Base-by-base conservation (phyloP, 2,113 vertebrate species). In the Takifugu bimaculatus region DNA sequence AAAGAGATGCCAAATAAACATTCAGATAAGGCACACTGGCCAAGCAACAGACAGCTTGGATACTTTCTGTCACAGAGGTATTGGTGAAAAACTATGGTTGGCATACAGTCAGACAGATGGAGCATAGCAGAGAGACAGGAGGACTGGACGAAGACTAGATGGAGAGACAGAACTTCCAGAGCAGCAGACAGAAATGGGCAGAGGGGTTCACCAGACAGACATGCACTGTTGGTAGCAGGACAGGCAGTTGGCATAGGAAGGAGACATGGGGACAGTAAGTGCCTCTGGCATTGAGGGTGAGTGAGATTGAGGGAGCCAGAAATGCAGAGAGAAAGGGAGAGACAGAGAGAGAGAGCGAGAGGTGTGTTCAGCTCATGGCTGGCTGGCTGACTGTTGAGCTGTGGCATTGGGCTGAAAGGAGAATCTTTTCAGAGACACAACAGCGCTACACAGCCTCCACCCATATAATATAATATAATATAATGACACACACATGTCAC, bases 301-400 rank as follows among this genome's bases (percentile, higher is more conserved):
- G 74, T 3, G 50, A 82, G 84, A 66, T 54, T 62, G 77, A 80
- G 64, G 45, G 74, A 79, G 78, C 81, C 78, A 75, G 78, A 83
- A 77, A 71, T 78, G 72, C 74, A 73, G 78, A 47, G 63, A 70
- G 80, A 74, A 73, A 73, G 77, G 49, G 63, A 70, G 80, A 60
- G 59, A 43, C 47, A 39, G 62, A 27, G 26, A 50, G 50, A 49
- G 57, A 53, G 9, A 49, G 47, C 13, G 47, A 67, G 71, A 72
- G 80, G 78, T 84, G 82, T 80, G 84, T 86, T 85, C 83, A 89
- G 80, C 80, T 81, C 75, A 86, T 58, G 84, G 81, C 84, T 89
- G 84, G 81, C 85, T 88, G 83, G 79, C 85, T 89, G 86, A 82
- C 84, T 88, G 80, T 82, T 88, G 87, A 90, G 86, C 87, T 85